phyloP scores from a whole-genome alignment of 1,140 invertebrate species.

The Copidosoma floridanum region DNA sequence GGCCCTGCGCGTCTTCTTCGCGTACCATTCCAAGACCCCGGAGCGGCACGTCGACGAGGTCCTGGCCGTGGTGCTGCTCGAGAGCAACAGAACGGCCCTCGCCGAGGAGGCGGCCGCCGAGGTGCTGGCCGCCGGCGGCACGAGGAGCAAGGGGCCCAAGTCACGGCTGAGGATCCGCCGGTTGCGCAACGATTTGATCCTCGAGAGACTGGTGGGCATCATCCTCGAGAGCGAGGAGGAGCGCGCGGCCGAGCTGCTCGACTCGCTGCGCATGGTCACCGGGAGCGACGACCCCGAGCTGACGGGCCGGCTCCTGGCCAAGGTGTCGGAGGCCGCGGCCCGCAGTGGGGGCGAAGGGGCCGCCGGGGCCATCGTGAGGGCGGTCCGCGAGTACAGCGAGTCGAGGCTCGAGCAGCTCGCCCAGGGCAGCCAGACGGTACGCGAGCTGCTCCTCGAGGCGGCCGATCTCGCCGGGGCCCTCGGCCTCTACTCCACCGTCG shows the following conservation, averaged over 20 bases:
- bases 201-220: too few relatives aligned
- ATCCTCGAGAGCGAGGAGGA: too few relatives aligned
- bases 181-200: slow-evolving; percentile 57
- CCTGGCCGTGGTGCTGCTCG: slow-evolving; percentile 50
- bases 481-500: slow-evolving; percentile 65
- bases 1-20: slow-evolving; percentile 45
- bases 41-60: slow-evolving; percentile 56
- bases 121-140: slow-evolving; percentile 46
- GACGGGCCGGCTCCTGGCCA: slow-evolving; percentile 57
- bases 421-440: slow-evolving; percentile 53
- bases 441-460: slow-evolving; percentile 65
- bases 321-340: slow-evolving; percentile 60
- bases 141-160: slow-evolving; percentile 63
- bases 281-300: slow-evolving; percentile 59
- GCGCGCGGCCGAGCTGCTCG: slow-evolving; percentile 60
- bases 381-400: slow-evolving; percentile 62
- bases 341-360: slow-evolving; percentile 63
- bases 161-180: slow-evolving; percentile 58
- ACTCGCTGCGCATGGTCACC: slow-evolving; percentile 62
- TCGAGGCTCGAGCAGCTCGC: slow-evolving; percentile 57
- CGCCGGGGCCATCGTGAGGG: slow-evolving; percentile 63
- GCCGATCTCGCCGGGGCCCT: slow-evolving; percentile 69
- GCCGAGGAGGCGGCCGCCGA: slow-evolving; percentile 42
- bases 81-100: slow-evolving; percentile 44
- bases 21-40: slow-evolving; percentile 50